A percentile compares a stretch with the other conserved stretches of the same genome.
Conservation (phyloP, 2,888 invertebrate genomes). For the Conops quadrifasciatus region DNA sequence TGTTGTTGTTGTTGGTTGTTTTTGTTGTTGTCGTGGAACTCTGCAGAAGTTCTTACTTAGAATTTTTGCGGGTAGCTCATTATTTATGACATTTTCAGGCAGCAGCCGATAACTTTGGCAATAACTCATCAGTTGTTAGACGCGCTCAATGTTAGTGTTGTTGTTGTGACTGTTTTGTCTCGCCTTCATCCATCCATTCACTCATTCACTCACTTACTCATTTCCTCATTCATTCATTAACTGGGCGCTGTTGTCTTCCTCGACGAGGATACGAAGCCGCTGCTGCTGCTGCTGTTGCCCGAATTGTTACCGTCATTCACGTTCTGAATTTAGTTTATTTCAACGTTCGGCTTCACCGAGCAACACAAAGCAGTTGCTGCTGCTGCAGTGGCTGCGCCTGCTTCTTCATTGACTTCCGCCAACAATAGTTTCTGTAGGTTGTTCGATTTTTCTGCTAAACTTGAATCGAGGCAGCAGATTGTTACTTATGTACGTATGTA, state of each 20-base stretch:
- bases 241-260: conserved; percentile 15
- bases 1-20: neutral
- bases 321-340: conserved; percentile 24
- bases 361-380: conserved; percentile 39
- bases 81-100: conserved; percentile 42
- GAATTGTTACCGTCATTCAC: conserved; percentile 27
- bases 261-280: conserved; percentile 27
- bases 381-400: conserved; percentile 25
- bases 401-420: conserved; percentile 25
- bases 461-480: conserved; percentile 38
- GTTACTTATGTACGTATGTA: no score
- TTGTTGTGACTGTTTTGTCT: neutral
- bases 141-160: conserved; percentile 9
- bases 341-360: conserved; percentile 35
- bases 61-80: conserved; percentile 31
- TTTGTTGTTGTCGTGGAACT: neutral
- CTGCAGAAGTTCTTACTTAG: conserved; percentile 1
- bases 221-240: conserved; percentile 9
- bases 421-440: conserved; percentile 35
- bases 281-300: conserved; percentile 34
- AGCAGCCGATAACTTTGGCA: conserved; percentile 39
- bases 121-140: conserved; percentile 40
- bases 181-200: conserved; percentile 17
- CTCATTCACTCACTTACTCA: conserved; percentile 13
- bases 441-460: conserved; percentile 33